Conservation (phyloP, 2,888 invertebrate species). For the Pyrrhosoma nymphula region DNA sequence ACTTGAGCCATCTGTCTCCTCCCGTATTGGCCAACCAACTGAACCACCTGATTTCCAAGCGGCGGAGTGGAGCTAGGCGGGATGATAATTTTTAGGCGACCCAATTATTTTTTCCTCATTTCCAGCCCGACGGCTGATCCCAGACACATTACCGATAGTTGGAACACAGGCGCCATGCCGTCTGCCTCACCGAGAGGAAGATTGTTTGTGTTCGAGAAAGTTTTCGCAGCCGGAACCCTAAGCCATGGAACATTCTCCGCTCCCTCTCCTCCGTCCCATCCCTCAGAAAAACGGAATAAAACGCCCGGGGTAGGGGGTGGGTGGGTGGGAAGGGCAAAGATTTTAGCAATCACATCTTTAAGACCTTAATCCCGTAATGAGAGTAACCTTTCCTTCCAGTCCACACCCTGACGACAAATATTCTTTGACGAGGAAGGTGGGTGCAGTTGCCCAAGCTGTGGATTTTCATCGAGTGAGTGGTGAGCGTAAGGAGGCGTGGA, state of each 20-base stretch:
- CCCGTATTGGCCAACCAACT: too few relatives aligned
- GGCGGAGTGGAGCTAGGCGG: too few relatives aligned
- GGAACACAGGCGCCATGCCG: not conserved
- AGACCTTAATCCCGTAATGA: constrained; percentile 38
- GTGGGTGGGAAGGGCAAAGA: not conserved
- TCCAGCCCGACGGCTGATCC: not conserved
- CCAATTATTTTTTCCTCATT: not conserved
- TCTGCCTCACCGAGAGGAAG: not conserved
- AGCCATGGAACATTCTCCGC: not conserved
- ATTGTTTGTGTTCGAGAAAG: not conserved
- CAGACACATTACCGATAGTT: constrained; percentile 17
- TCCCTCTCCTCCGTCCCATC: not conserved
- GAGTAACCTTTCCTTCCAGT: not conserved
- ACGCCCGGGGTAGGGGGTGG: not conserved
- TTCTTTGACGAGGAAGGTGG: constrained; percentile 15
- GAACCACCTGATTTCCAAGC: too few relatives aligned
- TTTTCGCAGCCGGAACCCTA: not conserved
- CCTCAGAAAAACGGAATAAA: too few relatives aligned
- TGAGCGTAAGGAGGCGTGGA: not conserved
- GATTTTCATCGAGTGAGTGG: constrained; percentile 58
- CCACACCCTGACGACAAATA: constrained; percentile 13
- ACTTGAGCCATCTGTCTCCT: too few relatives aligned
- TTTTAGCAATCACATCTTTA: not conserved
- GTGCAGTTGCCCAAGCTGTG: constrained; percentile 47
- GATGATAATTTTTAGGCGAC: too few relatives aligned